Evolutionary conservation across 2,888 invertebrate species (phyloP).

Genomic region (Heteropelma amictum): DNA sequence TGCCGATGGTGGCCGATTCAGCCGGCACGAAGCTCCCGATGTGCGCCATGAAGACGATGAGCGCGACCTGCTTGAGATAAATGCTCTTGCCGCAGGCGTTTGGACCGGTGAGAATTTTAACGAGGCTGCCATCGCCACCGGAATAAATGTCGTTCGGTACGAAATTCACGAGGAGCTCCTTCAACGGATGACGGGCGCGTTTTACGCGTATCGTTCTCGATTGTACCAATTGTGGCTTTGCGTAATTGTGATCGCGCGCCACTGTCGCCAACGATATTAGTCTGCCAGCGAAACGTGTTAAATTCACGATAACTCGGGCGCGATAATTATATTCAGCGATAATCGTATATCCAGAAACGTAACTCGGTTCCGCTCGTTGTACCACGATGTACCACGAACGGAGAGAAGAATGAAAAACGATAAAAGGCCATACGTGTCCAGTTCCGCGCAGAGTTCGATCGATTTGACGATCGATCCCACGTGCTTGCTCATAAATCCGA

Average conservation of each 20-base stretch:
- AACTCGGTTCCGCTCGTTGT: too few species aligned
- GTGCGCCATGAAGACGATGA: slow-evolving; percentile 91
- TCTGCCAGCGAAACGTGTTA: slow-evolving; percentile 74
- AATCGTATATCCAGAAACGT: too few species aligned
- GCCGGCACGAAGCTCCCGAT: slow-evolving; percentile 95
- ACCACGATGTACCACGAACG: too few species aligned
- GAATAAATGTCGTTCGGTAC: slow-evolving; percentile 87
- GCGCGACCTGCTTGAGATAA: slow-evolving; percentile 90
- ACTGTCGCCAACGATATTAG: slow-evolving; percentile 84
- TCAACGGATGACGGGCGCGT: slow-evolving; percentile 88
- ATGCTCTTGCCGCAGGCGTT: slow-evolving; percentile 96
- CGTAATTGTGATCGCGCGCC: slow-evolving; percentile 83
- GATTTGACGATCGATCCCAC: slow-evolving; percentile 80
- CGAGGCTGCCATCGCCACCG: slow-evolving; percentile 79
- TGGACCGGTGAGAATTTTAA: slow-evolving; percentile 92
- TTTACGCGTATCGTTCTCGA: slow-evolving; percentile 81
- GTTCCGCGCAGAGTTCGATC: slow-evolving; percentile 82
- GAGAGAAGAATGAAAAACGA: too few species aligned
- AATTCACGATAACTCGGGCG: too few species aligned
- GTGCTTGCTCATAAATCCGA: slow-evolving; percentile 82
- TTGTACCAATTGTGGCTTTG: slow-evolving; percentile 82
- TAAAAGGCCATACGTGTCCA: slow-evolving; percentile 83
- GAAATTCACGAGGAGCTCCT: slow-evolving; percentile 83
- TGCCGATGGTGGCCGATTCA: slow-evolving; percentile 84
- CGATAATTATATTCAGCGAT: too few species aligned